Percentiles rank a stretch among this genome's conserved stretches.
phyloP scores from a whole-genome alignment of 2,797 vertebrate species.

The Urosaurus nigricauda region DNA sequence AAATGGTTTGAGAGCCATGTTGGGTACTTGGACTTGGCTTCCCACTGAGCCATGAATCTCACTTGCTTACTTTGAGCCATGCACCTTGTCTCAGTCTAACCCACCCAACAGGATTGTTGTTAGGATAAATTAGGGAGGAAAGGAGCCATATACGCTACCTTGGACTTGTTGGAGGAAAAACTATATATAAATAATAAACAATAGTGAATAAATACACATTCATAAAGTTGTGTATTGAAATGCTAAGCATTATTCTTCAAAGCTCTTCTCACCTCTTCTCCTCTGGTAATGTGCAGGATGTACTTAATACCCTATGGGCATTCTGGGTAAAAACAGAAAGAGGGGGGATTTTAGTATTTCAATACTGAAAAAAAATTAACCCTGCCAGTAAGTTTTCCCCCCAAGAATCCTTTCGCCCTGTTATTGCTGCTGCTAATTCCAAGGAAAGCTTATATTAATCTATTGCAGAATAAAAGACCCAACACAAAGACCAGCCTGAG shows the following conservation, averaged over 20 bases:
- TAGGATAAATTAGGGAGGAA: neutral
- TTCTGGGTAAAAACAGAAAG: conserved; percentile 78
- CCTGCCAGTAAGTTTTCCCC: neutral
- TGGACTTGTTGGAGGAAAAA: neutral
- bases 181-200: neutral
- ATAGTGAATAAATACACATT: neutral
- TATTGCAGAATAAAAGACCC: neutral
- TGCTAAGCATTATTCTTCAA: conserved; percentile 23
- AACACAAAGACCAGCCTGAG: conserved; percentile 35
- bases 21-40: neutral
- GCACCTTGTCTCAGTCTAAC: neutral
- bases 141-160: neutral
- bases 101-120: neutral
- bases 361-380: conserved; percentile 11
- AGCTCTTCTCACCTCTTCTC: conserved; percentile 82
- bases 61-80: neutral
- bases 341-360: conserved; percentile 7
- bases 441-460: conserved; percentile 57
- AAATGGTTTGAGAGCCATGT: neutral
- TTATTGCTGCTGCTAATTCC: conserved; percentile 33
- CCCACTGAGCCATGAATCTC: neutral
- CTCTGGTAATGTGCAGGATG: conserved; percentile 74
- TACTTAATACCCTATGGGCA: conserved; percentile 88
- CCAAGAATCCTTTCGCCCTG: neutral
- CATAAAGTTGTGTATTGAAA: neutral